These are phyloP conservation scores for Masnerella sp. DNA, from an alignment of 2,888 invertebrate species.

Conservation along the genomic window DNA sequence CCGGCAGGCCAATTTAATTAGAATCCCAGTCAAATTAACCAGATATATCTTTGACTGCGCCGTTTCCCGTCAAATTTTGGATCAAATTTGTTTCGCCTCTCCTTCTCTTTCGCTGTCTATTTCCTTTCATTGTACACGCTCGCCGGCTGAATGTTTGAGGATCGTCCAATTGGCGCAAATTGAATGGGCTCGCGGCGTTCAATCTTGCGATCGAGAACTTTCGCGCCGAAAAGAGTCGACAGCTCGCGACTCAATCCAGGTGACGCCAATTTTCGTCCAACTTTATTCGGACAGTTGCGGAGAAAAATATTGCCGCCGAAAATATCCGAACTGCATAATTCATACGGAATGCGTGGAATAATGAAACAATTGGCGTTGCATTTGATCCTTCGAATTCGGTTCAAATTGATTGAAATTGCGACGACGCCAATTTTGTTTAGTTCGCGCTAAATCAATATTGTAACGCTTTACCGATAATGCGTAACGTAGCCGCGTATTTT, in stretches of 20 bases:
- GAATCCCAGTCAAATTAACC: too few relatives aligned
- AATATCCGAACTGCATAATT: constrained; percentile 40
- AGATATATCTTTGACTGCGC: too few relatives aligned
- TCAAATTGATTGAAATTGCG: constrained; percentile 38
- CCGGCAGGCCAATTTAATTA: too few relatives aligned
- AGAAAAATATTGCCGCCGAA: constrained; percentile 35
- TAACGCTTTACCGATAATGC: constrained; percentile 13
- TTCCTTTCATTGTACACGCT: constrained; percentile 32
- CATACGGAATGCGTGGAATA: constrained; percentile 28
- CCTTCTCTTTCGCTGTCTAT: constrained; percentile 14
- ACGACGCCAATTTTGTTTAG: constrained; percentile 33
- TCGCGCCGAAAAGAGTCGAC: constrained; percentile 64
- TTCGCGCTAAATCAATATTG: constrained; percentile 17
- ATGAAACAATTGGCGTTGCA: constrained; percentile 43
- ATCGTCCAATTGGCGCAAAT: constrained; percentile 72
- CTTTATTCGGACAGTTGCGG: constrained; percentile 30
- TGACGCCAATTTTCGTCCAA: constrained; percentile 55
- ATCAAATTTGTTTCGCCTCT: constrained; percentile 16
- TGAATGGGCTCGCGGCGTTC: constrained; percentile 71
- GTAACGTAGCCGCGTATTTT: constrained; percentile 12
- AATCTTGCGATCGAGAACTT: constrained; percentile 75
- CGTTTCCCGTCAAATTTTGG: constrained; percentile 36
- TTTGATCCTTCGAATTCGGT: constrained; percentile 33
- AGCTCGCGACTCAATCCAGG: constrained; percentile 57
- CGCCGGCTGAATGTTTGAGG: constrained; percentile 51